Evolutionary conservation across 2,113 vertebrate species (phyloP), one percentile per base, ranked within the genome.

Genomic region (Gasterosteus aculeatus): DNA sequence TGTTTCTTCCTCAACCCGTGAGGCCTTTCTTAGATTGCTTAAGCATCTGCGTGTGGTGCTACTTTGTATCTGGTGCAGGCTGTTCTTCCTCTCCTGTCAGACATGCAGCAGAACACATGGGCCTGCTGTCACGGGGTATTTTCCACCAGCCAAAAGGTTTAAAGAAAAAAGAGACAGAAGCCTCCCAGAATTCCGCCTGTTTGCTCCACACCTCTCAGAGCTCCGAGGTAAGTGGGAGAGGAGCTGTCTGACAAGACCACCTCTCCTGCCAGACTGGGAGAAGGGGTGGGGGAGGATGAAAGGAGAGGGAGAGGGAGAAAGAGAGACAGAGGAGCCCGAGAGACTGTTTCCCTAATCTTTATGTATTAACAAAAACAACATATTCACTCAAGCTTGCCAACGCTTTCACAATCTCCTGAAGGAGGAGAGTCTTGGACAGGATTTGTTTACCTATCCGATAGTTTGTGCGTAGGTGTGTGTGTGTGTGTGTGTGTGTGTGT

Each of bases 311-410:
- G 71, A 39, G 73, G 69, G 62, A 19, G 61, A 31, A 69, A 62
- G 69, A 78, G 72, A 67, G 68, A 69, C 35, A 5, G 72, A 41
- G 62, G 79, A 85, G 88, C 79, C 79, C 79, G 59, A 63, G 88
- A 91, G 90, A 91, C 85, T 88, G 76, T 88, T 90, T 88, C 86
- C 89, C 89, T 92, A 90, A 91, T 93, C 90, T 92, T 92, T 92
- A 92, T 92, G 89, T 93, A 92, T 93, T 93, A 94, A 93, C 90
- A 92, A 91, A 92, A 92, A 90, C 89, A 91, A 90, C 87, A 91
- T 91, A 90, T 91, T 93, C 87, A 88, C 83, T 90, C 85, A 88
- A 83, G 88, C 89, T 89, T 91, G 83, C 90, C 91, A 90, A 91
- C 86, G 87, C 83, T 87, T 89, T 91, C 89, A 78, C 84, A 90